phyloP scores from a whole-genome alignment of 2,797 vertebrate species.

The Epinephelus awoara region DNA sequence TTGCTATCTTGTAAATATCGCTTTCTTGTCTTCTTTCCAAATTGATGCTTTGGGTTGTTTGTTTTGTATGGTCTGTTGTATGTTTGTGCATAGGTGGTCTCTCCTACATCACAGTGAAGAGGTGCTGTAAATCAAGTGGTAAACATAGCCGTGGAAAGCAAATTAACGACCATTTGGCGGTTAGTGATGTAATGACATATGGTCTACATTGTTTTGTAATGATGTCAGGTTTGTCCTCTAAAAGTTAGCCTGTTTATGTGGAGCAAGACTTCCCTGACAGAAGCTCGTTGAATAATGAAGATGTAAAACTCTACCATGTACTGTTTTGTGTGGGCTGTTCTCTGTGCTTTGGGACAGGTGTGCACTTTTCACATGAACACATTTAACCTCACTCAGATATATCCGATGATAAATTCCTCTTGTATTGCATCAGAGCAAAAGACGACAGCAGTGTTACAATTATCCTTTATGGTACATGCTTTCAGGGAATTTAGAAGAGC shows the following conservation, averaged over 20 bases:
- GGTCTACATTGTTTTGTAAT: constrained; percentile 57
- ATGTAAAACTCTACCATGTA: constrained; percentile 37
- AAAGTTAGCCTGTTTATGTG: constrained; percentile 7
- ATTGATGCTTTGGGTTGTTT: background rate
- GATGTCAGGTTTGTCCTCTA: constrained; percentile 46
- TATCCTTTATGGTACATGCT: constrained; percentile 27
- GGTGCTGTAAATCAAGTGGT: constrained; percentile 46
- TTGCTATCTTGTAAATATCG: constrained; percentile 1
- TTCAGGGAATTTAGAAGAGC: constrained; percentile 9
- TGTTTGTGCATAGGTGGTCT: constrained; percentile 47
- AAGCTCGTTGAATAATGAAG: constrained; percentile 20
- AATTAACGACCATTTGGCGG: constrained; percentile 49
- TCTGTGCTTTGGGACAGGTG: constrained; percentile 1
- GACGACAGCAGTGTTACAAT: constrained; percentile 28
- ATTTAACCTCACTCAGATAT: constrained; percentile 23
- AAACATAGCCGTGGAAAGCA: constrained; percentile 52
- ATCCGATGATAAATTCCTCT: constrained; percentile 43
- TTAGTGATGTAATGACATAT: constrained; percentile 58
- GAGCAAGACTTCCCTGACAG: constrained; percentile 19
- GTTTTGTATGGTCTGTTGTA: background rate
- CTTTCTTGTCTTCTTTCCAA: constrained; percentile 19
- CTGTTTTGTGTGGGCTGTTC: constrained; percentile 3
- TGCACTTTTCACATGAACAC: constrained; percentile 27
- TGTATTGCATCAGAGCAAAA: constrained; percentile 42
- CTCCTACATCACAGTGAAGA: constrained; percentile 23